Evolutionary conservation across 2,888 invertebrate genomes (phyloP).

Genomic region (Ochropleura leucogaster): DNA sequence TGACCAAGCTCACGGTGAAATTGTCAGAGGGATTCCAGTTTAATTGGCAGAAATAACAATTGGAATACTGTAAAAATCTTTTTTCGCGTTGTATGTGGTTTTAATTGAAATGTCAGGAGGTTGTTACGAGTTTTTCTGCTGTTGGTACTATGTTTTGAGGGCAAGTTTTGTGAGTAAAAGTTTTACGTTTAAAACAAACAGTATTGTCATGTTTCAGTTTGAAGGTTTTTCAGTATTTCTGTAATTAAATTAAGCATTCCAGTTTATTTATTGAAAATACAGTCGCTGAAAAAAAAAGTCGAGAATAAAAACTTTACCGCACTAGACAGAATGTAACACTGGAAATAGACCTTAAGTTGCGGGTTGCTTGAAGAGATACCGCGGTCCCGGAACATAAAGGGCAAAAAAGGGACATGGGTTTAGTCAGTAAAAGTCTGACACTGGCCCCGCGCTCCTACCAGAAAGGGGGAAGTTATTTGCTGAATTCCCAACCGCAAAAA

Average conservation of each 20-base stretch:
- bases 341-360: no score
- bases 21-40: constrained; percentile 11
- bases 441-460: neutral
- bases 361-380: no score
- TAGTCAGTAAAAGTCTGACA: neutral
- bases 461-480: no score
- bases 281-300: no score
- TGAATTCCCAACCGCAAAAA: no score
- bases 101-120: constrained; percentile 21
- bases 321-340: no score
- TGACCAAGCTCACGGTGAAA: constrained; percentile 3
- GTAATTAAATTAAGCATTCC: no score
- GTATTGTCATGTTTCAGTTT: neutral
- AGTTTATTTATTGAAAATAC: no score
- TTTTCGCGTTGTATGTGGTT: neutral
- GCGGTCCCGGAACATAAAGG: no score
- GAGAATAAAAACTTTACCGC: no score
- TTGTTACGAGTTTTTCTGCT: neutral
- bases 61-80: constrained; percentile 21
- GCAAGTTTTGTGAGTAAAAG: neutral
- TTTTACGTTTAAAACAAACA: constrained; percentile 5
- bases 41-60: constrained; percentile 51
- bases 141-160: neutral
- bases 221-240: neutral
- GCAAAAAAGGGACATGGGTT: no score